Evolutionary conservation across 2,797 vertebrate genomes (phyloP).

Genomic region (Cottoperca gobio): DNA sequence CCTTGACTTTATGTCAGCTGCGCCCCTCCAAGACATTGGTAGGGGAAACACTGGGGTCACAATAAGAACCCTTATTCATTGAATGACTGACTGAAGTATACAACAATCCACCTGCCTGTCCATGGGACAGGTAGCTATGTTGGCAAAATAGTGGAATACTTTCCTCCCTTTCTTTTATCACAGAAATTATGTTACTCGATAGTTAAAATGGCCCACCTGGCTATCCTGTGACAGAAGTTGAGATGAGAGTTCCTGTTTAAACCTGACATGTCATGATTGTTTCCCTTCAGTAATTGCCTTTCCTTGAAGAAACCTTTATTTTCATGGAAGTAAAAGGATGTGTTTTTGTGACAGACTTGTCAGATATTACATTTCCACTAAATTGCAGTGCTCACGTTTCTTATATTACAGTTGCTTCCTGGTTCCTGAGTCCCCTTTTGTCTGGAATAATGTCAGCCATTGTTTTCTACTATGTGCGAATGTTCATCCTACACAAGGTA

Average conservation of each 20-base stretch:
- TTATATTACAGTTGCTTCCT: conserved; percentile 89
- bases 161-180: neutral
- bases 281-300: neutral
- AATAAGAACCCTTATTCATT: neutral
- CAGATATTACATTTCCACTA: neutral
- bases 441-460: conserved; percentile 95
- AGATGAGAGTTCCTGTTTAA: neutral
- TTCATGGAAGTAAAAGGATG: neutral
- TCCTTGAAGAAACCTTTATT: neutral
- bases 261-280: neutral
- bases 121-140: neutral
- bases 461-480: conserved; percentile 93
- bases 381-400: neutral
- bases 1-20: no score
- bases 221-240: neutral
- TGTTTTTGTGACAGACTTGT: neutral
- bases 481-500: conserved; percentile 95
- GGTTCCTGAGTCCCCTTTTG: conserved; percentile 97
- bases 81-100: neutral
- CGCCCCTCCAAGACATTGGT: no score
- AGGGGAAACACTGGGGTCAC: neutral
- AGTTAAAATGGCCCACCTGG: neutral
- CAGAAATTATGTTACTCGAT: neutral
- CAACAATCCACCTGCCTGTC: neutral
- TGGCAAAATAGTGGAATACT: neutral